Percentiles rank a stretch among this genome's conserved stretches.
phyloP scores from a whole-genome alignment of 2,888 invertebrate genomes.

The Nasonovia ribisnigri region DNA sequence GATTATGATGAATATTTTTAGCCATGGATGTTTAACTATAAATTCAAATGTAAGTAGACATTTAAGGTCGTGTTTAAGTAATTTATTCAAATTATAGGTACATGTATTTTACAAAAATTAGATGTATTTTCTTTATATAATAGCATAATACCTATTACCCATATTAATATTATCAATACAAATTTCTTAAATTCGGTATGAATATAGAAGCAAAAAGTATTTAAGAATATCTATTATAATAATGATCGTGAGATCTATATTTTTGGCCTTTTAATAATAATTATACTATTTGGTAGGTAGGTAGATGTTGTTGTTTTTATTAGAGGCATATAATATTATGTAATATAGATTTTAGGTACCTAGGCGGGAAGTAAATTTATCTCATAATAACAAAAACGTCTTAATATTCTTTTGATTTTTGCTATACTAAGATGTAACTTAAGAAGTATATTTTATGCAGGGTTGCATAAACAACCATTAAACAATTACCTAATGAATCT shows the following conservation, averaged over 20 bases:
- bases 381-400: not conserved
- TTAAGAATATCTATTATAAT: not conserved
- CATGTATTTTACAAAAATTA: not conserved
- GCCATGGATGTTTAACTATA: conserved; percentile 73
- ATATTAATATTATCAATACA: not conserved
- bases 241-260: not conserved
- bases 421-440: not conserved
- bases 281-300: not conserved
- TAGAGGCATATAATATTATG: not conserved
- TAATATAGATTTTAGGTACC: not conserved
- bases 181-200: not conserved
- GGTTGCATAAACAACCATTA: not conserved
- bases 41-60: conserved; percentile 70
- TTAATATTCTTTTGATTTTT: not conserved
- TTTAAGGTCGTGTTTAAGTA: not conserved
- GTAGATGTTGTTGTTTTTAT: not conserved
- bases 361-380: not conserved
- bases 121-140: not conserved
- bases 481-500: not conserved
- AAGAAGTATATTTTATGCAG: not conserved
- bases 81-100: not conserved
- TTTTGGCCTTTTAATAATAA: not conserved
- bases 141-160: not conserved
- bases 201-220: not conserved
- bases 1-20: conserved; percentile 74